Conservation (phyloP, 2,797 vertebrate genomes). For the Neostethus bicornis region DNA sequence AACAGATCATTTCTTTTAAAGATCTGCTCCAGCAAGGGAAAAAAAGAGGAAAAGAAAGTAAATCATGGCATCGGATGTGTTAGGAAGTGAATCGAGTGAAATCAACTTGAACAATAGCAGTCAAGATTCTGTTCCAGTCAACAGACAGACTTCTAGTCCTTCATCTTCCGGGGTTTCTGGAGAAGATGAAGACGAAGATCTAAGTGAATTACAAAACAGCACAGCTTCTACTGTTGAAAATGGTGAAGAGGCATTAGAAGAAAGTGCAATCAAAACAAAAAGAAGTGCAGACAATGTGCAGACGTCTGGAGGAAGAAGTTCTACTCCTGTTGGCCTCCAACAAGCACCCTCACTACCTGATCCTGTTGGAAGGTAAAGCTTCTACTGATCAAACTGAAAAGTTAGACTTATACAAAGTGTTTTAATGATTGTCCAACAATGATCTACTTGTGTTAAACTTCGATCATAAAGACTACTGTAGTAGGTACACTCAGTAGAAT, state of each 20-base stretch:
- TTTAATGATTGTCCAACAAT: too few species aligned
- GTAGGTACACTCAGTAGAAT: too few species aligned
- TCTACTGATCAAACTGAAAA: too few species aligned
- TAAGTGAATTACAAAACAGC: slow-evolving; percentile 45
- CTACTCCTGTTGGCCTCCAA: slow-evolving; percentile 56
- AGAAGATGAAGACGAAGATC: slow-evolving; percentile 59
- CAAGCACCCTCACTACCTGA: slow-evolving; percentile 50
- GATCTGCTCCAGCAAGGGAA: slow-evolving; percentile 10
- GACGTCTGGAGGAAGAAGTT: slow-evolving; percentile 47
- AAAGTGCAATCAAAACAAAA: slow-evolving; percentile 57
- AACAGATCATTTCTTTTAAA: not conserved
- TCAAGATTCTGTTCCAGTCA: slow-evolving; percentile 72
- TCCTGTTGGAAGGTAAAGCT: slow-evolving; percentile 77
- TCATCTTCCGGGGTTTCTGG: slow-evolving; percentile 69
- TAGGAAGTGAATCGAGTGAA: slow-evolving; percentile 64
- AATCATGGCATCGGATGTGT: slow-evolving; percentile 77
- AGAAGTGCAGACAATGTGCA: too few species aligned
- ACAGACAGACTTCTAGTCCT: slow-evolving; percentile 50
- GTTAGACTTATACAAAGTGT: too few species aligned
- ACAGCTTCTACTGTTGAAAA: slow-evolving; percentile 48
- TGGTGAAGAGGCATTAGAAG: slow-evolving; percentile 48
- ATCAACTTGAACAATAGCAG: slow-evolving; percentile 69
- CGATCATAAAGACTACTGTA: too few species aligned
- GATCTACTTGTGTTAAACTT: too few species aligned
- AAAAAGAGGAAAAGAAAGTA: slow-evolving; percentile 15